Base-by-base conservation (phyloP, 2,888 invertebrate species). In the Capitulum mitella region DNA sequence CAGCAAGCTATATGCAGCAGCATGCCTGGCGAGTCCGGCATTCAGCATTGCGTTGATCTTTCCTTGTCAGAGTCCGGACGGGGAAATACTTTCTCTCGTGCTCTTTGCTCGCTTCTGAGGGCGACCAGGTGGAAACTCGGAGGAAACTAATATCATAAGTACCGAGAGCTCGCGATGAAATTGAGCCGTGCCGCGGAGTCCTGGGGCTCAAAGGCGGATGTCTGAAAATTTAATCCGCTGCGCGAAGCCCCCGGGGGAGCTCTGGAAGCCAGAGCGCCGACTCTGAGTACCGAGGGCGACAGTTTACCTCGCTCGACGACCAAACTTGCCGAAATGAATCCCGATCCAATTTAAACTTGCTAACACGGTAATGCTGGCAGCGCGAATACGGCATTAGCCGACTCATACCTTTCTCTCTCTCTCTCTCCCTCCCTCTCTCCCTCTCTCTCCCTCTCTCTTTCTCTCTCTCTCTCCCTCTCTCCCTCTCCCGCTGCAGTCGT, bases 321-420 rank as follows among this genome's bases (percentile, higher is more conserved):
- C 54, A 54, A 54, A 54, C 54, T 54, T 54, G 54, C 54, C 54
- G 22, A 54, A 54, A 54, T 54, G 54, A 54, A 54, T 54, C 54
- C 54, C 54, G 19, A 54, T 54, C 54, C 54, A 54, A 54, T 54
- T 54, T 54, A 54, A 54, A 54, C 54, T 54, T 54, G 54, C 54
- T 54, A 54, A 54, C 54, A 54, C 22, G 5, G 26, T 54, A 54
- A 54, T 14, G 54, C 16, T 22, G 54, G 54, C 54, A 22, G 54
- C 46, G 46, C 16, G 3, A 14, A 8, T 51, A 8, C 16, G 12
- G 6, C 51, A 14, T 19, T 51, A 8, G 6, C 51, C 16, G 3
- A 3, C 19, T 16, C 19, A 3, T 16, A 3, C 22, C 19, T 16
- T 19, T 51, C 51, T 51, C 51, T 51, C 51, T 16, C 19, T 16